A percentile compares a stretch with the other conserved stretches of the same genome.
These are phyloP conservation scores for Beris chalybata DNA, from an alignment of 2,888 invertebrate genomes.

Conservation along the genomic window DNA sequence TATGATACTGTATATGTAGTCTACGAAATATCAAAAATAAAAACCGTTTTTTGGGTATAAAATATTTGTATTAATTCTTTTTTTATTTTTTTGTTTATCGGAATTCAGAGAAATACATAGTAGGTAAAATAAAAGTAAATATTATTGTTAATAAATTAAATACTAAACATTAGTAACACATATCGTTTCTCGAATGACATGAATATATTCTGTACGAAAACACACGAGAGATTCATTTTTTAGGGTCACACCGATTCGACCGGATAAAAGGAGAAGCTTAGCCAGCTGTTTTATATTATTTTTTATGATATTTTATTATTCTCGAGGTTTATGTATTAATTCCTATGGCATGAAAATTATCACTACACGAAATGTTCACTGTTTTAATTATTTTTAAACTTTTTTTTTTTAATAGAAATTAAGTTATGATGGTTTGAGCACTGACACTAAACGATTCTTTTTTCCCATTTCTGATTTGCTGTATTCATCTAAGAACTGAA, in stretches of 20 bases:
- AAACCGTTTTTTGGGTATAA: neutral
- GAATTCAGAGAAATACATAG: slow-evolving; percentile 5
- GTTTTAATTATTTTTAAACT: slow-evolving; percentile 12
- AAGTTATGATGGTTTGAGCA: slow-evolving; percentile 42
- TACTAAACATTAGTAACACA: slow-evolving; percentile 39
- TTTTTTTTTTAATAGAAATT: slow-evolving; percentile 11
- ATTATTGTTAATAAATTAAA: slow-evolving; percentile 31
- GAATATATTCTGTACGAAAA: slow-evolving; percentile 15
- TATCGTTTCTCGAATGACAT: slow-evolving; percentile 30
- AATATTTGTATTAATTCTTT: slow-evolving; percentile 11
- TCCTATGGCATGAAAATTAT: slow-evolving; percentile 31
- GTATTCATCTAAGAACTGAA: slow-evolving; percentile 54
- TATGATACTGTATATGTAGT: too few relatives aligned
- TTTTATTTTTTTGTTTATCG: slow-evolving; percentile 10
- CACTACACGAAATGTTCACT: slow-evolving; percentile 21
- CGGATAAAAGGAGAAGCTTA: neutral
- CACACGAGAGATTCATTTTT: slow-evolving; percentile 8
- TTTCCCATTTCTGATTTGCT: slow-evolving; percentile 54
- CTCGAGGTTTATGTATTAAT: neutral
- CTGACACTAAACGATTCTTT: slow-evolving; percentile 51
- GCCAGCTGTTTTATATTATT: neutral
- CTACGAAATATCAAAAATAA: too few relatives aligned
- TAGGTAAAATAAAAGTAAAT: slow-evolving; percentile 12
- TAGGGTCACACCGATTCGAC: slow-evolving; percentile 15
- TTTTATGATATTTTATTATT: too few relatives aligned